These are phyloP conservation scores for Atlantisia rogersi DNA, from an alignment of 2,113 vertebrate species.

Conservation along the genomic window DNA sequence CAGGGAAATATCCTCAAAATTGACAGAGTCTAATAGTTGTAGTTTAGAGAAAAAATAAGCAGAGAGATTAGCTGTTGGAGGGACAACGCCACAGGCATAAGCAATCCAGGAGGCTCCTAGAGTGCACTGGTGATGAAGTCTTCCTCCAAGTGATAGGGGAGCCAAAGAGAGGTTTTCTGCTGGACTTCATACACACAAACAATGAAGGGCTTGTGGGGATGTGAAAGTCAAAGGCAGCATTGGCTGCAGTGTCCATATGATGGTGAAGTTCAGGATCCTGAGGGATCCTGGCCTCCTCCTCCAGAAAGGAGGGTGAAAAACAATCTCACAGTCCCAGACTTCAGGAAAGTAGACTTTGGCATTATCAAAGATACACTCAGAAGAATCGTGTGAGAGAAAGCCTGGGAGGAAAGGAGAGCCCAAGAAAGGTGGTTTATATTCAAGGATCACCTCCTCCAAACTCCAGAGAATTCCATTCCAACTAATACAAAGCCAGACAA, in stretches of 20 bases:
- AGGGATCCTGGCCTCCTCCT: too few relatives aligned
- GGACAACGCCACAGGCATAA: background rate
- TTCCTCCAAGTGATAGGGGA: background rate
- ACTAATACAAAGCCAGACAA: background rate
- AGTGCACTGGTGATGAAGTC: background rate
- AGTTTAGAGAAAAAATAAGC: background rate
- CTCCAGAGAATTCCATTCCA: background rate
- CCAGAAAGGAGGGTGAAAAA: background rate
- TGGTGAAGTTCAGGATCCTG: background rate
- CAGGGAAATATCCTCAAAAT: background rate
- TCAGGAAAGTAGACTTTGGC: background rate
- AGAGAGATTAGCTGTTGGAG: background rate
- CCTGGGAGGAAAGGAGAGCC: background rate
- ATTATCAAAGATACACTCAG: background rate
- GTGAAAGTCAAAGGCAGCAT: background rate
- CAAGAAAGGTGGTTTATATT: background rate
- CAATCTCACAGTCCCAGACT: background rate
- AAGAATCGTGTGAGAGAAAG: rapidly evolving
- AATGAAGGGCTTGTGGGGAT: background rate
- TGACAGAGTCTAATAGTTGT: background rate
- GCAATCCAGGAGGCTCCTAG: background rate
- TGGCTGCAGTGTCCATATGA: background rate
- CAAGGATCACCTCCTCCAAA: background rate
- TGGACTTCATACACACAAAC: background rate
- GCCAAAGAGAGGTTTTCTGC: background rate